Evolutionary conservation across 2,888 invertebrate genomes (phyloP).

Genomic region (Chloromyia formosa): DNA sequence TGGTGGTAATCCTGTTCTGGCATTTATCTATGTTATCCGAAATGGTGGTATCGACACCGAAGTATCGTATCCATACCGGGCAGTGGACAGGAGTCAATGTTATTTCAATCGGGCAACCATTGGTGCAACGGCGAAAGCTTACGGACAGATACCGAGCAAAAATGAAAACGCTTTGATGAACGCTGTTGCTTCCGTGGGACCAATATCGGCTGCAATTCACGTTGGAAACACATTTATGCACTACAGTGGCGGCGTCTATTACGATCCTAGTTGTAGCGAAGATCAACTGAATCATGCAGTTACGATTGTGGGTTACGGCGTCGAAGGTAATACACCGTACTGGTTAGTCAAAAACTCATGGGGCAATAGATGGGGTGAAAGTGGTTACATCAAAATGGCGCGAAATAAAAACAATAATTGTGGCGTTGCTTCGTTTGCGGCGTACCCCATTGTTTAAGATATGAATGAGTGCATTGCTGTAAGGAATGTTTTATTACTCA

Average conservation of each 20-base stretch:
- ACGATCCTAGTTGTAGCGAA: constrained; percentile 79
- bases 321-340: constrained; percentile 66
- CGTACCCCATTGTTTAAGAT: constrained; percentile 78
- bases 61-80: constrained; percentile 86
- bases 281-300: constrained; percentile 81
- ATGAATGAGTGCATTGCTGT: too few species aligned
- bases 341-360: constrained; percentile 75
- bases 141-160: constrained; percentile 76
- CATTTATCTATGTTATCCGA: constrained; percentile 65
- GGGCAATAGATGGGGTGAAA: constrained; percentile 74
- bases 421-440: constrained; percentile 79
- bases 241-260: constrained; percentile 82
- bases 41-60: constrained; percentile 92
- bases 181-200: constrained; percentile 86
- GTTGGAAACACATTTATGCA: constrained; percentile 87
- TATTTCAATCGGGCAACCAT: constrained; percentile 70
- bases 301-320: constrained; percentile 62
- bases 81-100: constrained; percentile 73
- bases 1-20: constrained; percentile 62
- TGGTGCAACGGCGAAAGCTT: constrained; percentile 85
- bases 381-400: constrained; percentile 84
- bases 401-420: constrained; percentile 81
- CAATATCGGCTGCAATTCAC: constrained; percentile 89
- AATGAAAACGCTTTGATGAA: constrained; percentile 75
- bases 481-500: too few species aligned